A percentile compares a stretch with the other conserved stretches of the same genome.
phyloP scores from a whole-genome alignment of 2,113 vertebrate species.

The Indri indri region DNA sequence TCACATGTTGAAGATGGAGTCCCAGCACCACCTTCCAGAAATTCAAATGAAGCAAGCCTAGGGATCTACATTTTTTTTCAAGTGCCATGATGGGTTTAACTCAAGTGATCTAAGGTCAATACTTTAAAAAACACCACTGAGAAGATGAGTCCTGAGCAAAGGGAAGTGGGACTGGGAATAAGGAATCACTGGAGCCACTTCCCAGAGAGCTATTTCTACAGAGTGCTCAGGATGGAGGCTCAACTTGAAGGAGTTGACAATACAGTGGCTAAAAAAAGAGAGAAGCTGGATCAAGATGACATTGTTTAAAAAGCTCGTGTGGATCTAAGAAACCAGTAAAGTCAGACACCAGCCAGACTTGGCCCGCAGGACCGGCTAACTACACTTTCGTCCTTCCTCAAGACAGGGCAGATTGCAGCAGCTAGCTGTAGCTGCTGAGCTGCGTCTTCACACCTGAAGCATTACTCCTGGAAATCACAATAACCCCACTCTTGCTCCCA shows the following conservation, averaged over 20 bases:
- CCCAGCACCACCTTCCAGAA: neutral
- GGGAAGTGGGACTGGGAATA: neutral
- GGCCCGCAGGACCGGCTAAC: neutral
- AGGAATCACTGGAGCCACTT: neutral
- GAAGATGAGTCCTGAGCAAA: neutral
- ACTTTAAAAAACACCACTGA: neutral
- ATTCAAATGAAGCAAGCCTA: neutral
- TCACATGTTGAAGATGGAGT: neutral
- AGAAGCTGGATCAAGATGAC: neutral
- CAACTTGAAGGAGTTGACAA: neutral
- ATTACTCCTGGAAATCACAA: neutral
- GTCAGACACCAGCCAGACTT: neutral
- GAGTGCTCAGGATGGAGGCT: neutral
- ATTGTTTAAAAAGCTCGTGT: neutral
- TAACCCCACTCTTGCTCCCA: neutral
- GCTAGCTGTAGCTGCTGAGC: neutral
- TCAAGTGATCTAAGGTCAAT: neutral
- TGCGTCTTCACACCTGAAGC: too few relatives aligned
- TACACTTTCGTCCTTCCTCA: neutral
- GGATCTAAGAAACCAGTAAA: neutral
- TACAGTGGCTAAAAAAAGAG: neutral
- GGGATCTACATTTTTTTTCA: neutral
- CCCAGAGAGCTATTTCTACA: neutral
- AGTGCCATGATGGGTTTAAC: neutral
- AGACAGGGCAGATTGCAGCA: neutral